These are phyloP conservation scores for Anguilla marmorata DNA, from an alignment of 2,797 vertebrate genomes.

Conservation along the genomic window DNA sequence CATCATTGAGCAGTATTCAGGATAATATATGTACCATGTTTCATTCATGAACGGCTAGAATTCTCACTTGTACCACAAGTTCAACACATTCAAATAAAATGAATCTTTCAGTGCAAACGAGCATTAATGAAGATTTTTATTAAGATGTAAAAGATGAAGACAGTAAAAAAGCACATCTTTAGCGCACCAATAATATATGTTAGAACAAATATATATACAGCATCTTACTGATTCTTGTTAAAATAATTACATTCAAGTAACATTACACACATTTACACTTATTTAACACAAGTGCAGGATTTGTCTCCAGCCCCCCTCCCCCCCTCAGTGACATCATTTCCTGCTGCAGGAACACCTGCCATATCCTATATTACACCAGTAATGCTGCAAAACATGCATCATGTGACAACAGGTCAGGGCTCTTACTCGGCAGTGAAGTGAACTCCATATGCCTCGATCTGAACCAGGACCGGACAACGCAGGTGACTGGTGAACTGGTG, in stretches of 20 bases:
- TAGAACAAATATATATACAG: slow-evolving; percentile 61
- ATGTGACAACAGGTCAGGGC: slow-evolving; percentile 1
- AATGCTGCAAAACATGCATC: slow-evolving; percentile 5
- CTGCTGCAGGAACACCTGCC: slow-evolving; percentile 12
- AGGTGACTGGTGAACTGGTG: neutral
- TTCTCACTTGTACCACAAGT: neutral
- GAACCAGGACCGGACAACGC: neutral
- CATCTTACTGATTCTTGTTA: slow-evolving; percentile 63
- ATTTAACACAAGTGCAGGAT: slow-evolving; percentile 48
- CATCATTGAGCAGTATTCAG: neutral
- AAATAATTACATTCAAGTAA: slow-evolving; percentile 85
- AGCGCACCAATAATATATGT: slow-evolving; percentile 51
- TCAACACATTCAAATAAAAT: slow-evolving; percentile 6
- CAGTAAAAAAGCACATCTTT: slow-evolving; percentile 55
- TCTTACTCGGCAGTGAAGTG: neutral
- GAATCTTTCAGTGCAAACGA: neutral
- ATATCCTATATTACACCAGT: neutral
- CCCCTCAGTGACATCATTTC: neutral
- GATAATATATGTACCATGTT: neutral
- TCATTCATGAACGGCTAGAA: neutral
- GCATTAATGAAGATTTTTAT: slow-evolving; percentile 58
- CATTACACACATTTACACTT: slow-evolving; percentile 72
- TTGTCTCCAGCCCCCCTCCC: neutral
- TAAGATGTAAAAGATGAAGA: slow-evolving; percentile 61
- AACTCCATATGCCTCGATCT: neutral